These are phyloP conservation scores for Ennomos erosarius DNA, from an alignment of 2,888 invertebrate species.

Conservation along the genomic window DNA sequence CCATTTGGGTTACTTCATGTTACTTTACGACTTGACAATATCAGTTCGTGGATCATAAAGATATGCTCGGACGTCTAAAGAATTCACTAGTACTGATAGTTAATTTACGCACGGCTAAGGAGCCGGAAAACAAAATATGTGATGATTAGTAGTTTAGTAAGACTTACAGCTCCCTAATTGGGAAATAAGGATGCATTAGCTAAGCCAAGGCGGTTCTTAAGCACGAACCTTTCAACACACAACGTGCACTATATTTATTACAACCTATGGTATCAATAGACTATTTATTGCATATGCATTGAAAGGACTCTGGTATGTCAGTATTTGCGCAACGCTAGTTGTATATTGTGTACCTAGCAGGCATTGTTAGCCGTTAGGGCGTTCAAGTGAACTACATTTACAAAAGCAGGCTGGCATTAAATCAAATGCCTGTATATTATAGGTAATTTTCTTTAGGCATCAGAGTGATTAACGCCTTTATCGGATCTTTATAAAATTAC, in stretches of 20 bases:
- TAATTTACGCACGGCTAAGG: too few relatives aligned
- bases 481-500: too few relatives aligned
- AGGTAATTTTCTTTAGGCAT: constrained; percentile 28
- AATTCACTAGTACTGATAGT: too few relatives aligned
- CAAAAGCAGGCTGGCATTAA: constrained; percentile 23
- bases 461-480: constrained; percentile 27
- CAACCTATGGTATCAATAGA: constrained; percentile 9
- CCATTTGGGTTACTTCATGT: too few relatives aligned
- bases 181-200: constrained; percentile 16
- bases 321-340: constrained; percentile 23
- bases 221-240: constrained; percentile 16
- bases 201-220: constrained; percentile 2
- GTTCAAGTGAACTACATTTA: constrained; percentile 13
- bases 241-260: constrained; percentile 21
- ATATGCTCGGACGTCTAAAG: too few relatives aligned
- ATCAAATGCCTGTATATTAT: constrained; percentile 28
- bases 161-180: constrained; percentile 1
- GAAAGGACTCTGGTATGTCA: constrained; percentile 24
- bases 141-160: background rate
- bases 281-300: constrained; percentile 27
- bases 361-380: constrained; percentile 23
- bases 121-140: too few relatives aligned
- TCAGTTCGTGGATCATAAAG: too few relatives aligned
- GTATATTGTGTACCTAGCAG: constrained; percentile 1
- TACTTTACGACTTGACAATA: too few relatives aligned